phyloP scores from a whole-genome alignment of 2,888 invertebrate genomes.

The Leucania comma region DNA sequence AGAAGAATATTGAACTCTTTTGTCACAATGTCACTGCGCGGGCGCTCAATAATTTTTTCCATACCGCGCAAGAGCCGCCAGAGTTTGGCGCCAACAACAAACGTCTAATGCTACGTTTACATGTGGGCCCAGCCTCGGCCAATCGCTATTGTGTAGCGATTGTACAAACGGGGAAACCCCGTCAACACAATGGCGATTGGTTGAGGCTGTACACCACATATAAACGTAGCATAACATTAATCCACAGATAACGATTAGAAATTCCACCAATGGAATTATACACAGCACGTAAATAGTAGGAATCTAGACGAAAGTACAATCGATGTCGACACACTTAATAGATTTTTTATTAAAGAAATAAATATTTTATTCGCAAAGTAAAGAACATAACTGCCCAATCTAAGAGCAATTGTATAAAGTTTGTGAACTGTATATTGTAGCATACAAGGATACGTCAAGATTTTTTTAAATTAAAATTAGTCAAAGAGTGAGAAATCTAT shows the following conservation, averaged over 20 bases:
- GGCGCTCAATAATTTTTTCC: neutral
- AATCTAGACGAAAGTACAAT: conserved; percentile 31
- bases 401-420: conserved; percentile 43
- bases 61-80: neutral
- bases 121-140: too few relatives aligned
- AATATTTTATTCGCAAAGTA: conserved; percentile 25
- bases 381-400: conserved; percentile 35
- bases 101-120: too few relatives aligned
- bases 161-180: too few relatives aligned
- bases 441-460: conserved; percentile 8
- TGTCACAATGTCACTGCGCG: neutral
- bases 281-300: conserved; percentile 34
- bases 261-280: conserved; percentile 13
- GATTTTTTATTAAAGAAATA: conserved; percentile 27
- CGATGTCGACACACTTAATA: conserved; percentile 17
- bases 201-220: too few relatives aligned
- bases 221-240: too few relatives aligned
- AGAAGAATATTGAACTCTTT: conserved; percentile 1
- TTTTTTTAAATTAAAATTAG: conserved; percentile 55
- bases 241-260: conserved; percentile 18
- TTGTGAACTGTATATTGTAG: conserved; percentile 39
- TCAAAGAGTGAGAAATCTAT: conserved; percentile 75
- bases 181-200: too few relatives aligned
- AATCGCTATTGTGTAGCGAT: too few relatives aligned
- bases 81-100: conserved; percentile 2